Evolutionary conservation across 2,888 invertebrate genomes (phyloP), one percentile per base, ranked within the genome.

Genomic region (Cremastinae sp.): DNA sequence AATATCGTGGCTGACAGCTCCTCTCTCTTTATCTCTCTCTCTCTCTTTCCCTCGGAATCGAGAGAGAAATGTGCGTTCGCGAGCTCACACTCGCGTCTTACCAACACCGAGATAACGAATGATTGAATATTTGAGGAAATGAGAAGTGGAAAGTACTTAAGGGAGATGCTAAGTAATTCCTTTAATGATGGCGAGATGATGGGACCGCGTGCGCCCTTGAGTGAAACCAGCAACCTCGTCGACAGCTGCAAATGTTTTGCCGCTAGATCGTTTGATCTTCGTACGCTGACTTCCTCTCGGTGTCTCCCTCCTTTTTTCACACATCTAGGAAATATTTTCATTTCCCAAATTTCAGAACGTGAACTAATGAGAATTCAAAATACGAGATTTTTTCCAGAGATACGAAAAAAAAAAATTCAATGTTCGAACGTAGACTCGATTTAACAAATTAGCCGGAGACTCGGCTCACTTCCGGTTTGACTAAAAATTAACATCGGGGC

Each of bases 51-150:
- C 41, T 2, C 2, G 9, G 18, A 18, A 45, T 20, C 12, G 18
- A 56, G 35, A 37, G 35, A 18, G 18, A 14, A 10, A 65, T 65
- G 51, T 39, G n/a, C 28, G 12, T 20, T 5, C 16, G 41, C 47
- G 7, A 9, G 22, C 9, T 7, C 14, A 47, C 39, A 37, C n/a
- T 41, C 39, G 37, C 16, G 28, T 49, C 28, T 56, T 8, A 22
- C 49, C 16, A 9, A 9, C 43, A 39, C 18, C 1, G 51, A 8
- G 51, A 12, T 8, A 37, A 8, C 41, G 18, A 73, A 61, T 77
- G 77, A 77, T 77, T 62, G 47, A 77, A 65, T 20, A 61, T 74
- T 77, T 74, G 65, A 70, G 77, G 70, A 74, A 70, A 62, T 39
- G 53, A 65, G 70, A 43, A 62, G 61, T 56, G 55, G 64, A 74